Evolutionary conservation across 1,140 invertebrate genomes (phyloP).

Genomic region (Leptopilina clavipes): DNA sequence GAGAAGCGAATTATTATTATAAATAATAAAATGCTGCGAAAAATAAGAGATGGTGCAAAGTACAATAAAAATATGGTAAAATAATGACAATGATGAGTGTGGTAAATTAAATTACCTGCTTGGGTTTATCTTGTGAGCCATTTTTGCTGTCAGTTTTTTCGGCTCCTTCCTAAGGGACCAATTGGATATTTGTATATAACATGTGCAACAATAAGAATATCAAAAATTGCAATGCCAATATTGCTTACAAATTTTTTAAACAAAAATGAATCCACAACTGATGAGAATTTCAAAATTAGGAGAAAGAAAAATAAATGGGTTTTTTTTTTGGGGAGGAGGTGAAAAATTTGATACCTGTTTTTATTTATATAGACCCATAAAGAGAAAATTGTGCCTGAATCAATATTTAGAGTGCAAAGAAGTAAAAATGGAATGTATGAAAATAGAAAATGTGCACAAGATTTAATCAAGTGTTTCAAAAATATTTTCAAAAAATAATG

Average conservation of each 20-base stretch:
- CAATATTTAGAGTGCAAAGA: no score
- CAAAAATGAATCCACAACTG: neutral
- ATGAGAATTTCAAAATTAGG: neutral
- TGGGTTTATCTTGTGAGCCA: constrained; percentile 93
- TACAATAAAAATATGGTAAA: constrained; percentile 44
- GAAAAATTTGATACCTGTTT: neutral
- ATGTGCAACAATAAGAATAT: constrained; percentile 46
- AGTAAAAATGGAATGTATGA: no score
- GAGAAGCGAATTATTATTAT: neutral
- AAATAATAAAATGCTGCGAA: constrained; percentile 36
- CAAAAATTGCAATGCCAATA: constrained; percentile 3
- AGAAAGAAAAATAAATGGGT: constrained; percentile 11
- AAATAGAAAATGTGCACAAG: no score
- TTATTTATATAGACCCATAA: no score
- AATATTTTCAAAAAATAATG: neutral
- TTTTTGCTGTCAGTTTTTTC: constrained; percentile 90
- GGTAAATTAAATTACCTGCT: constrained; percentile 79
- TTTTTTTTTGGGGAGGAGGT: no score
- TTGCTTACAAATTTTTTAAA: constrained; percentile 4
- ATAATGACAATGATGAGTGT: constrained; percentile 54
- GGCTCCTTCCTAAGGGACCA: constrained; percentile 70
- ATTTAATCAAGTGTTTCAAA: no score
- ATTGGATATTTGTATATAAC: constrained; percentile 60
- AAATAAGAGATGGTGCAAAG: constrained; percentile 37
- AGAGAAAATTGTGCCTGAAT: no score